phyloP scores from a whole-genome alignment of 1,140 invertebrate genomes.

The Protaetia brevitarsis region DNA sequence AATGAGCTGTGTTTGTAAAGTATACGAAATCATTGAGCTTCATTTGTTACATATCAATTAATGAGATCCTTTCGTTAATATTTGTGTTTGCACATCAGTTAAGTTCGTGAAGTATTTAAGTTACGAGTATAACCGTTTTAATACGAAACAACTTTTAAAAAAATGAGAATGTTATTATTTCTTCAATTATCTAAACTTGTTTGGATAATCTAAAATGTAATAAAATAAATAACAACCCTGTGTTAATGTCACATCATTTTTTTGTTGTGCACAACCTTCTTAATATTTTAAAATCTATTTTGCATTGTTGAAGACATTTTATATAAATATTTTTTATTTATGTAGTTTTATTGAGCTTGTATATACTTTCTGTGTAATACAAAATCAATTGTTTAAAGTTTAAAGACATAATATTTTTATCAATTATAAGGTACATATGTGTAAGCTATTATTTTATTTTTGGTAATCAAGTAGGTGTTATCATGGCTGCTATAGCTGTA shows the following conservation, averaged over 20 bases:
- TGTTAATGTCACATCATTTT: background rate
- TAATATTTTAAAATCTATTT: conserved; percentile 33
- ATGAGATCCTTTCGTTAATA: background rate
- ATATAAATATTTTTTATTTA: conserved; percentile 31
- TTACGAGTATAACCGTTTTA: too few relatives aligned
- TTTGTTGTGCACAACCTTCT: background rate
- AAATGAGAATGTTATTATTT: background rate
- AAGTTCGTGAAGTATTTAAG: too few relatives aligned
- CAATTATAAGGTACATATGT: background rate
- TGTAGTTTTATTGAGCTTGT: conserved; percentile 35
- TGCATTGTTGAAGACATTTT: conserved; percentile 43
- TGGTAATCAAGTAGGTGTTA: background rate
- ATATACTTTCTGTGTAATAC: conserved; percentile 27
- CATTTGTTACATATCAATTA: background rate
- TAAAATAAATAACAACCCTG: conserved; percentile 5
- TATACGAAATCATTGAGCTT: background rate
- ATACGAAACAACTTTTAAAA: background rate
- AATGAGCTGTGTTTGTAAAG: background rate
- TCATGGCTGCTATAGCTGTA: background rate
- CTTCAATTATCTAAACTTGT: background rate
- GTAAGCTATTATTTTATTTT: background rate
- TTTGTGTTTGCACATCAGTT: background rate
- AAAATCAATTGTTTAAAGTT: conserved; percentile 23
- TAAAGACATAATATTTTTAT: background rate
- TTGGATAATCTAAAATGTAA: background rate